Base-by-base conservation (phyloP, 1,140 invertebrate genomes). In the Philopotamus ludificatus region DNA sequence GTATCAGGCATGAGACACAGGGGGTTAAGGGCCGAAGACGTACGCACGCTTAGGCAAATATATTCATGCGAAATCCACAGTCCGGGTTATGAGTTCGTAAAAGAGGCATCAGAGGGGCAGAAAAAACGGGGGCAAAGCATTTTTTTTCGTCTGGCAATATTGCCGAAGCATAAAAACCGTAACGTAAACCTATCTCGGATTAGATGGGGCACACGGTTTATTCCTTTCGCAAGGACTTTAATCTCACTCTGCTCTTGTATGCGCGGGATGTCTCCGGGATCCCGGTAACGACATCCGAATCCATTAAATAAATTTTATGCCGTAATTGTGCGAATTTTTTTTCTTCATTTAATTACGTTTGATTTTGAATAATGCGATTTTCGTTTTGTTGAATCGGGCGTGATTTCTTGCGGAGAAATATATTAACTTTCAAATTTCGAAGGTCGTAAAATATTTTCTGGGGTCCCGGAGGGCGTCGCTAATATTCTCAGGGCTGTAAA, bases 161-260 rank as follows among this genome's bases (percentile, higher is more conserved):
- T 55, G 51, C 25, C 51, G 22, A 25, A 16, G n/a, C 51, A 39
- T 55, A 55, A 55, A 34, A 58, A 58, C 55, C 55, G 55, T 58
- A 58, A 44, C 55, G 55, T 58, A 58, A 58, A 58, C 55, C 55
- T 21, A 58, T 42, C 34, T 34, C 41, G 53, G 28, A 58, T 58
- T 58, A 58, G 39, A 21, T 25, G 18, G 53, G 55, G 20, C 28
- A 44, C 8, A 47, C 28, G 45, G 42, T 55, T 49, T 21, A 55
- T 55, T 20, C 23, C 12, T 34, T 12, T 7, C 28, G 28, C 4
- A 34, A 34, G 28, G 4, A 34, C 28, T 12, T 34, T 12, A 12
- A 34, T 34, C 4, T 34, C 28, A 4, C 12, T 34, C 28, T 12
- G 28, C 4, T 34, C 4, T 7, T 34, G 28, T 34, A 34, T 7